A percentile compares a stretch with the other conserved stretches of the same genome.
Conservation (phyloP, 2,888 invertebrate genomes). For the Stomorhina lunata region DNA sequence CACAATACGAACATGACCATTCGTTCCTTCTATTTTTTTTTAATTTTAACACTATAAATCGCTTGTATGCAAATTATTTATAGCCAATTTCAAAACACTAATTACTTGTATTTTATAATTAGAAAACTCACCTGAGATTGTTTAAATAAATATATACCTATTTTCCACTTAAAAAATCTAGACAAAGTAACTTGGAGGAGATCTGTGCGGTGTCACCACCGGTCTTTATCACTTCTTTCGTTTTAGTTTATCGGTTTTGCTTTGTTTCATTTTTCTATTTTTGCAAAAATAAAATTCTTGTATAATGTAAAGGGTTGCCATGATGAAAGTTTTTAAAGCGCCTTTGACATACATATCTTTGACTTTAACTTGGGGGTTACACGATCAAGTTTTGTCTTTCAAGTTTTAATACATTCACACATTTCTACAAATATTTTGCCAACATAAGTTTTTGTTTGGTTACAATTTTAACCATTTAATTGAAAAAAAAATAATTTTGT, state of each 20-base stretch:
- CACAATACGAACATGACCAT: constrained; percentile 14
- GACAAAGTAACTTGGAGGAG: not conserved
- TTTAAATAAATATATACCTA: constrained; percentile 24
- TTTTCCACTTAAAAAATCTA: not conserved
- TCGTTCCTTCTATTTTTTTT: constrained; percentile 8
- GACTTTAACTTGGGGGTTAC: too few species aligned
- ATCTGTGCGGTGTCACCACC: constrained; percentile 35
- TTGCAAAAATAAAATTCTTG: not conserved
- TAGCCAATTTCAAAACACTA: not conserved
- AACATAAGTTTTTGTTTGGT: too few species aligned
- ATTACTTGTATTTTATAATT: not conserved
- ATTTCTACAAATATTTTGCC: too few species aligned
- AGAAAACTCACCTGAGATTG: constrained; percentile 37
- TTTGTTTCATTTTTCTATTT: not conserved
- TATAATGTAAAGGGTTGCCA: not conserved
- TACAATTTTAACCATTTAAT: too few species aligned
- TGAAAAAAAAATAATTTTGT: too few species aligned
- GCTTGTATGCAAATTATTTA: constrained; percentile 13
- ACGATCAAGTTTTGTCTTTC: too few species aligned
- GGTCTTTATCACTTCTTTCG: constrained; percentile 33
- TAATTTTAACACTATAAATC: constrained; percentile 24
- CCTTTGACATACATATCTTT: too few species aligned
- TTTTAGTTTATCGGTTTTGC: constrained; percentile 47
- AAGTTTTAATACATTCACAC: too few species aligned
- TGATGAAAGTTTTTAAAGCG: too few species aligned